Percentiles rank a stretch among this genome's conserved stretches.
These are phyloP conservation scores for Hyperoodon ampullatus DNA, from an alignment of 2,113 vertebrate species.

Conservation along the genomic window DNA sequence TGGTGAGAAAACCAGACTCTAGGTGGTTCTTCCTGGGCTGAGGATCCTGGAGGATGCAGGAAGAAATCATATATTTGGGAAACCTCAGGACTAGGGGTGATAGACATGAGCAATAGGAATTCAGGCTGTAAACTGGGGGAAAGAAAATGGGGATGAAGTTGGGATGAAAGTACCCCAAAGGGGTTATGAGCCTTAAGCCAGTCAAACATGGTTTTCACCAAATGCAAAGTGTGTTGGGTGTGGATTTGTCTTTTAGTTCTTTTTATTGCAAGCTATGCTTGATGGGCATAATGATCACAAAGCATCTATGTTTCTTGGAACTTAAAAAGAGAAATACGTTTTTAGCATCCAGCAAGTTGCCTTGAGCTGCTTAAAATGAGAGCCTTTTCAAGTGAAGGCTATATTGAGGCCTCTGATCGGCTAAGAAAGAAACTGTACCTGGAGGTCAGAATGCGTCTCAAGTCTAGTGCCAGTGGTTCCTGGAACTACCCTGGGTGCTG, in stretches of 20 bases:
- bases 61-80: not conserved
- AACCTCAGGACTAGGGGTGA: not conserved
- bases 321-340: slow-evolving; percentile 32
- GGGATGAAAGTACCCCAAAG: not conserved
- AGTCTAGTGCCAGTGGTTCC: not conserved
- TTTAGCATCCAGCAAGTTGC: not conserved
- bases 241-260: not conserved
- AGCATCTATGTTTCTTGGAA: not conserved
- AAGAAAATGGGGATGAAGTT: not conserved
- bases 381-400: not conserved
- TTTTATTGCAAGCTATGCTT: not conserved
- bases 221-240: not conserved
- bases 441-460: not conserved
- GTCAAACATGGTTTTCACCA: not conserved
- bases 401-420: not conserved
- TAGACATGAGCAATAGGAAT: not conserved
- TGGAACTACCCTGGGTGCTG: too few relatives aligned
- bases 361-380: not conserved
- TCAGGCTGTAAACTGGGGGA: not conserved
- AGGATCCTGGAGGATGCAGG: not conserved
- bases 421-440: not conserved
- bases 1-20: not conserved
- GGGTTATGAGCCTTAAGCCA: not conserved
- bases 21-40: not conserved
- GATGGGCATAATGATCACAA: not conserved